phyloP scores from a whole-genome alignment of 2,113 vertebrate species.

The Phaethon lepturus region DNA sequence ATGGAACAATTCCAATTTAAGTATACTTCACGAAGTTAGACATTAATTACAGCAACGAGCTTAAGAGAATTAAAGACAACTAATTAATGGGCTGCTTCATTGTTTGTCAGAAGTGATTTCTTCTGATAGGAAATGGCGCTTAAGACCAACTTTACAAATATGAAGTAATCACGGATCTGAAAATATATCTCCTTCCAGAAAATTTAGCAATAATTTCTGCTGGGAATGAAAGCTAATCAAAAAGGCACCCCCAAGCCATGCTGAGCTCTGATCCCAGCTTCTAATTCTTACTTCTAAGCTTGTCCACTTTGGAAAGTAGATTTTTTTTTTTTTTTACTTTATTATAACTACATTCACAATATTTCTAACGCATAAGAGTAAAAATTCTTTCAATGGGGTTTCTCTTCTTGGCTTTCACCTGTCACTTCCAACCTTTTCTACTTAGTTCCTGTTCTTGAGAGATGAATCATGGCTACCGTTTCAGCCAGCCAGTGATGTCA shows the following conservation, averaged over 20 bases:
- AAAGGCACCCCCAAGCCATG: background rate
- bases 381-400: background rate
- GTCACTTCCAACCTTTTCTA: background rate
- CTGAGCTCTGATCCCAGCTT: background rate
- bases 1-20: conserved; percentile 53
- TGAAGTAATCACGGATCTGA: background rate
- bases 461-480: background rate
- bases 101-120: background rate
- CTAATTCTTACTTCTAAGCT: background rate
- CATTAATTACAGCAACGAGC: conserved; percentile 69
- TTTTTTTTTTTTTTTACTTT: background rate
- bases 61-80: conserved; percentile 44
- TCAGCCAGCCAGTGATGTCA: background rate
- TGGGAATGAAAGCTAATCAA: background rate
- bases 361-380: background rate
- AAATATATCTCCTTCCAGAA: background rate
- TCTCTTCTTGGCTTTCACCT: background rate
- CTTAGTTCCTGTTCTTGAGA: background rate
- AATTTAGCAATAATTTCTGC: background rate
- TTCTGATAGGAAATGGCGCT: background rate
- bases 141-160: background rate
- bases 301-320: background rate
- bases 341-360: background rate
- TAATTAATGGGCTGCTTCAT: background rate
- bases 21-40: conserved; percentile 47